A percentile compares a stretch with the other conserved stretches of the same genome.
phyloP scores from a whole-genome alignment of 2,797 vertebrate species.

The Oreochromis grahami region DNA sequence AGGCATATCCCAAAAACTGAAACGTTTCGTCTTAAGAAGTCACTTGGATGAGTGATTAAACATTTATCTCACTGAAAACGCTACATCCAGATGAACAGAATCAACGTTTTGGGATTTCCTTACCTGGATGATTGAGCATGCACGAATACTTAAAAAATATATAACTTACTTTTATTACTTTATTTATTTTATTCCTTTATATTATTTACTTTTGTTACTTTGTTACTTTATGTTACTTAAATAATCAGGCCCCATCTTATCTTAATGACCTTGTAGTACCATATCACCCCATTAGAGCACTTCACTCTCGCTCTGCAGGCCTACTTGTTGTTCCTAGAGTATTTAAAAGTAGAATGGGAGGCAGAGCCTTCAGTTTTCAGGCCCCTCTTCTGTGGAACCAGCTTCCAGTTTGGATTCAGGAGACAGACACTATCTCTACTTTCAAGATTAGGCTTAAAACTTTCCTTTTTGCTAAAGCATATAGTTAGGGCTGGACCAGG shows the following conservation, averaged over 20 bases:
- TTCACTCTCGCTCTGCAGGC: accelerated
- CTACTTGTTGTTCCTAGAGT: not conserved
- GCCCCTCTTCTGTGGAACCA: not conserved
- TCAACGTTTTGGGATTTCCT: not conserved
- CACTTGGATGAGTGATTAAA: not conserved
- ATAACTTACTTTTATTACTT: not conserved
- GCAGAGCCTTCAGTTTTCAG: accelerated
- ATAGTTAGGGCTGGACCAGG: no score
- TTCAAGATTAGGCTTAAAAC: no score
- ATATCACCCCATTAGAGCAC: not conserved
- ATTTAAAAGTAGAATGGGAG: not conserved
- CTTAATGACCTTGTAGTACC: not conserved
- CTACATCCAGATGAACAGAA: not conserved
- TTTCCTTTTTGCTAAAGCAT: no score
- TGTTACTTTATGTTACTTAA: not conserved
- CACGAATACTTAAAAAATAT: not conserved
- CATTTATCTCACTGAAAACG: not conserved
- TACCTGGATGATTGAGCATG: not conserved
- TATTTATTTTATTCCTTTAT: not conserved
- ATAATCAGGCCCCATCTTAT: accelerated
- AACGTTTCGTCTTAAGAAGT: not conserved
- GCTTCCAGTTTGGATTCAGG: accelerated
- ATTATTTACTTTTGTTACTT: not conserved
- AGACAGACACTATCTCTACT: no score
- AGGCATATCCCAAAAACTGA: not conserved